Evolutionary conservation across 2,888 invertebrate species (phyloP).

Genomic region (Brachyptera putata): DNA sequence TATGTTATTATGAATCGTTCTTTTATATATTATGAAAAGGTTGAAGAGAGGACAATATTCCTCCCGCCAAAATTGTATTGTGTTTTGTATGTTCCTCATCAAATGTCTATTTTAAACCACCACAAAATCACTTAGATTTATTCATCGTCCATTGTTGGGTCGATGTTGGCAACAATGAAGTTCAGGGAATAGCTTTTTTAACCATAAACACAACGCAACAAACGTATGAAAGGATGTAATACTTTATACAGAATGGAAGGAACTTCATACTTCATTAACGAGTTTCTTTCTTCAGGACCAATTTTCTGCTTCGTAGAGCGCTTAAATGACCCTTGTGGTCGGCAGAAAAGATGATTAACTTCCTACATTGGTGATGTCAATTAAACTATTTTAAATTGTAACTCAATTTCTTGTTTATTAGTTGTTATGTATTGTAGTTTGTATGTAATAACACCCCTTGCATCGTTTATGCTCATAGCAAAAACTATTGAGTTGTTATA

Average conservation of each 20-base stretch:
- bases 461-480: too few relatives aligned
- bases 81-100: neutral
- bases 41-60: neutral
- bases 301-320: slow-evolving; percentile 11
- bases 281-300: neutral
- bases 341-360: neutral
- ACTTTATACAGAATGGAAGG: too few relatives aligned
- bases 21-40: neutral
- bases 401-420: too few relatives aligned
- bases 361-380: neutral
- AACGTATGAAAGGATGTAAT: neutral
- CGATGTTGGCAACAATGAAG: neutral
- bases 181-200: neutral
- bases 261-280: neutral
- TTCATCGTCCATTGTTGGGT: slow-evolving; percentile 8
- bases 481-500: too few relatives aligned
- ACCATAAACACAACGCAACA: neutral
- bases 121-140: slow-evolving; percentile 6
- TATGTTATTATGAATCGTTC: neutral
- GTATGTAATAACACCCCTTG: too few relatives aligned
- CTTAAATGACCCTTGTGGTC: neutral
- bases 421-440: too few relatives aligned
- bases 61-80: neutral
- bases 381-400: neutral
- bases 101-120: neutral